Evolutionary conservation across 2,113 vertebrate genomes (phyloP).

Genomic region (Eclectus roratus): DNA sequence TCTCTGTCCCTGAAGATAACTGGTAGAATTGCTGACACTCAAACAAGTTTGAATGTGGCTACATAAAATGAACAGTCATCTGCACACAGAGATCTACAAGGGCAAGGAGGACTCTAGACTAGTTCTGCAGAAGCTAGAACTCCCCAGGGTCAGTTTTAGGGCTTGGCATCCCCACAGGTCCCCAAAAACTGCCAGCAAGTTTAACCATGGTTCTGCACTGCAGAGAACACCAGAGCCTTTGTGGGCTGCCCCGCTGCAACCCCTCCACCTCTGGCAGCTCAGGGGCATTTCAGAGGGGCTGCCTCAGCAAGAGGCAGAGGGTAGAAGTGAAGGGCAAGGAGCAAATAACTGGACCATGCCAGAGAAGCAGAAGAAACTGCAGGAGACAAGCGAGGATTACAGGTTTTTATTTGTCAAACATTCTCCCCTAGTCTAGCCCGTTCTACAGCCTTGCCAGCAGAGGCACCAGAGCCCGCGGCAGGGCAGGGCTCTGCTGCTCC

Average conservation of each 20-base stretch:
- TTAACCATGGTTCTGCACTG: not conserved
- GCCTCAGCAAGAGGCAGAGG: not conserved
- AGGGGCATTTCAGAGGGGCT: not conserved
- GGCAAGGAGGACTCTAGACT: not conserved
- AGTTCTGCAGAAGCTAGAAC: not conserved
- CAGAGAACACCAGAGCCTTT: not conserved
- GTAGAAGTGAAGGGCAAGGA: not conserved
- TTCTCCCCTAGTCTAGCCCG: conserved; percentile 64
- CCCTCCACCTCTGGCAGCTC: not conserved
- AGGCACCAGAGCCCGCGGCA: conserved; percentile 47
- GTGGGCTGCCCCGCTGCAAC: not conserved
- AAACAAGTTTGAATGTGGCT: not conserved
- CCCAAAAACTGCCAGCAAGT: not conserved
- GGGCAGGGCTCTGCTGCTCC: conserved; percentile 46
- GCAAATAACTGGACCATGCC: not conserved
- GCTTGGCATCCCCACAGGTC: not conserved
- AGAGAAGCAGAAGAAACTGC: not conserved
- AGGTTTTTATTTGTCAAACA: conserved; percentile 71
- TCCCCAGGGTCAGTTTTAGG: not conserved
- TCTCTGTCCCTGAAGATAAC: not conserved
- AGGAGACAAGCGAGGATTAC: conserved; percentile 59
- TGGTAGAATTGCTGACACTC: not conserved
- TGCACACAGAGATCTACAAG: not conserved
- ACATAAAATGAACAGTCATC: not conserved
- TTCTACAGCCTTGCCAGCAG: conserved; percentile 64